These are phyloP conservation scores for Xestia rhomboidea DNA, from an alignment of 2,888 invertebrate genomes.

Conservation along the genomic window DNA sequence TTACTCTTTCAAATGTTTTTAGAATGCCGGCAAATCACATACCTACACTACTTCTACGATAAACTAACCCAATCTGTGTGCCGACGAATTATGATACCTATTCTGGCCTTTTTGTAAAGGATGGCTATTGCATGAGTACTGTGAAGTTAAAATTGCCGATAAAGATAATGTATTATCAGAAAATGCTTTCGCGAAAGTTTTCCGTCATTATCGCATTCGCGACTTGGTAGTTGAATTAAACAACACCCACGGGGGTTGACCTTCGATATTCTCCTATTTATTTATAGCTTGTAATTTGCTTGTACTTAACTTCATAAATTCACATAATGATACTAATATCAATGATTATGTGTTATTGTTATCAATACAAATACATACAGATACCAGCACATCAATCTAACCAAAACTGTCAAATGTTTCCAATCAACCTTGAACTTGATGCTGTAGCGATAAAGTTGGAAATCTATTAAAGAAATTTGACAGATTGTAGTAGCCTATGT, in stretches of 20 bases:
- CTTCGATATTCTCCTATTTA: too few relatives aligned
- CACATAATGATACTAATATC: too few relatives aligned
- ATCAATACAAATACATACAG: not conserved
- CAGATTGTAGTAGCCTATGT: too few relatives aligned
- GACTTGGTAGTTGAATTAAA: not conserved
- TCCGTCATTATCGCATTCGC: not conserved
- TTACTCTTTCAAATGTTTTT: not conserved
- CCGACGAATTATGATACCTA: not conserved
- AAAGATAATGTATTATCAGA: not conserved
- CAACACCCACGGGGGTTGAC: not conserved
- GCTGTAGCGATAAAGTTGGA: too few relatives aligned
- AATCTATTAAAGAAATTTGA: too few relatives aligned
- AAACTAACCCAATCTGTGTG: not conserved
- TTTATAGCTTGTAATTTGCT: not conserved
- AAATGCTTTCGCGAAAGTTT: constrained; percentile 7
- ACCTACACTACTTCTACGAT: not conserved
- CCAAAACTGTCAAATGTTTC: too few relatives aligned
- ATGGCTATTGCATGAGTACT: not conserved
- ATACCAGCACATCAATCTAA: too few relatives aligned
- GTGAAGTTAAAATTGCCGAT: not conserved
- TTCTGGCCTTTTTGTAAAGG: not conserved
- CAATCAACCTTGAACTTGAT: too few relatives aligned
- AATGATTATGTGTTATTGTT: not conserved
- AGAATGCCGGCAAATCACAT: constrained; percentile 2
- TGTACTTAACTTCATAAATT: not conserved